A percentile compares a stretch with the other conserved stretches of the same genome.
Conservation (phyloP, 2,113 vertebrate species). For the Helogale parvula region DNA sequence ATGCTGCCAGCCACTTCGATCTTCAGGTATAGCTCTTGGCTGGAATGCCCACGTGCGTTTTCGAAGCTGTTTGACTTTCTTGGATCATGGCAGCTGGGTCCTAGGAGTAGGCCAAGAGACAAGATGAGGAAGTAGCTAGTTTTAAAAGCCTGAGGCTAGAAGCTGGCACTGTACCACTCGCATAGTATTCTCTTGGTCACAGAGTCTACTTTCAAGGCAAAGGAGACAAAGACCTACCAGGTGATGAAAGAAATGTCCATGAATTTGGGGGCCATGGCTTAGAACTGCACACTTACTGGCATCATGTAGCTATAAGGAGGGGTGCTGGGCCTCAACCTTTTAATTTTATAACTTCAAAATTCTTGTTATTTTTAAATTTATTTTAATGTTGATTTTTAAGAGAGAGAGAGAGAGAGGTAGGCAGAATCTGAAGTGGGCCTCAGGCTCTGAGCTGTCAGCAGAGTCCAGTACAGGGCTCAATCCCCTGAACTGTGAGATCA, state of each 20-base stretch:
- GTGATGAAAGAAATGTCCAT: not conserved
- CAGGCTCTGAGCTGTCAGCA: no score
- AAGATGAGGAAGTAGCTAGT: not conserved
- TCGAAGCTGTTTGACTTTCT: not conserved
- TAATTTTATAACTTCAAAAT: not conserved
- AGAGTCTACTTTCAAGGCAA: not conserved
- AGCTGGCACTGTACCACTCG: not conserved
- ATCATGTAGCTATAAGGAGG: not conserved
- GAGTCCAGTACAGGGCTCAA: no score
- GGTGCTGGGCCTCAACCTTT: not conserved
- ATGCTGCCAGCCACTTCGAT: not conserved
- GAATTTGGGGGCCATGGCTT: not conserved
- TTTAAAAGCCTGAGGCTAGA: not conserved
- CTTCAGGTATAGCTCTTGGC: not conserved
- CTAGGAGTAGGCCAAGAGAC: not conserved
- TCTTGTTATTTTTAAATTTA: not conserved
- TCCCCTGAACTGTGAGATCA: no score
- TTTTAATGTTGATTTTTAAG: no score
- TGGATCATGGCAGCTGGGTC: not conserved
- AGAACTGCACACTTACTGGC: not conserved
- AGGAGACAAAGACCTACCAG: not conserved
- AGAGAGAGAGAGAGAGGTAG: no score
- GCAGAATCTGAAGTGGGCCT: no score
- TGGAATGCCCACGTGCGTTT: not conserved
- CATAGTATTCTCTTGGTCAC: not conserved